phyloP scores from a whole-genome alignment of 2,888 invertebrate species.

The Drosophila algonquin region DNA sequence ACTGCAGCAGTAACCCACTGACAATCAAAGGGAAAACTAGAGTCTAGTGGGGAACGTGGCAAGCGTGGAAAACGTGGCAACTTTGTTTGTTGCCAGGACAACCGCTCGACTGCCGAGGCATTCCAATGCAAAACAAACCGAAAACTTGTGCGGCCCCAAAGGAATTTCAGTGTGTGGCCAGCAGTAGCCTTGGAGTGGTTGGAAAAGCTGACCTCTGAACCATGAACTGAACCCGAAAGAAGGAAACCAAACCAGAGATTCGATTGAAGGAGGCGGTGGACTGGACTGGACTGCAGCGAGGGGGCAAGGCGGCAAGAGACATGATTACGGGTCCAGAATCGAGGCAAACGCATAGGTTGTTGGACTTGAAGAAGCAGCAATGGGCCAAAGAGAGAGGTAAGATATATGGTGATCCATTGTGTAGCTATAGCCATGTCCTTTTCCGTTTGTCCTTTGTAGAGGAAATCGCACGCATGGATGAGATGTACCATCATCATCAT shows the following conservation, averaged over 20 bases:
- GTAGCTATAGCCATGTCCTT: background rate
- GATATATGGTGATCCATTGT: no score
- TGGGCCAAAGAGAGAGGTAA: constrained; percentile 96
- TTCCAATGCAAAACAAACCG: constrained; percentile 77
- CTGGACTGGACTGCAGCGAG: background rate
- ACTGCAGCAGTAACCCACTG: constrained; percentile 75
- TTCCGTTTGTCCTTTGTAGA: constrained; percentile 86
- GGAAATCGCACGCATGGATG: constrained; percentile 91
- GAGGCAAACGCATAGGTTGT: constrained; percentile 86
- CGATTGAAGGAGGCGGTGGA: background rate
- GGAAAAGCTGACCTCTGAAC: constrained; percentile 6
- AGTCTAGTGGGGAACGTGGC: no score
- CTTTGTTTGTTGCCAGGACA: constrained; percentile 49
- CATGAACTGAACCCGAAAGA: constrained; percentile 1
- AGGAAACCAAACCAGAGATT: constrained; percentile 9
- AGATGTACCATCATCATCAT: constrained; percentile 87
- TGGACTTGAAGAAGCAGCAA: constrained; percentile 95
- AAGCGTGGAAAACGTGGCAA: no score
- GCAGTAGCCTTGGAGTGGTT: constrained; percentile 62
- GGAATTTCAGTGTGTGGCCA: constrained; percentile 56
- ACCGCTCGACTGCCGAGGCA: constrained; percentile 53
- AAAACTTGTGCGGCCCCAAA: constrained; percentile 44
- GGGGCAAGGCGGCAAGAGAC: constrained; percentile 53
- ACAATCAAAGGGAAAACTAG: constrained; percentile 6
- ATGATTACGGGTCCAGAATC: constrained; percentile 82